Percentiles rank a stretch among this genome's conserved stretches.
Conservation (phyloP, 2,113 vertebrate species). For the Tringa solitaria region DNA sequence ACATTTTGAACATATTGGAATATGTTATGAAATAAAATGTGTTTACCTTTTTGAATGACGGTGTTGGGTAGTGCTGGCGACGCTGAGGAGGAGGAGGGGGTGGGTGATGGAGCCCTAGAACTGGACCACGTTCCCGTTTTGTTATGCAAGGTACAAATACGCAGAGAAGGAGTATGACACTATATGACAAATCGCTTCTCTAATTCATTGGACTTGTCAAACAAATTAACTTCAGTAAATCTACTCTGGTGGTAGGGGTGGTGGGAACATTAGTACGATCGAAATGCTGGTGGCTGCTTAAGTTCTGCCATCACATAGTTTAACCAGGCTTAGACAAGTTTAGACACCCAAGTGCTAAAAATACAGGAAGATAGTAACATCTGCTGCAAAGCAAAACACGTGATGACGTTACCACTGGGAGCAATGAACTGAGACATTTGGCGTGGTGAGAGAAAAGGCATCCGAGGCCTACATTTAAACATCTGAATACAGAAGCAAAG, state of each 20-base stretch:
- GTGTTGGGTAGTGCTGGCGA: constrained; percentile 58
- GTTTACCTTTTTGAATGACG: constrained; percentile 60
- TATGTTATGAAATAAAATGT: constrained; percentile 64
- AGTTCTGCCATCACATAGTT: constrained; percentile 37
- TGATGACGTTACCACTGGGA: not conserved
- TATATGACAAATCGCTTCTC: constrained; percentile 50
- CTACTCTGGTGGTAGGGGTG: not conserved
- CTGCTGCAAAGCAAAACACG: constrained; percentile 17
- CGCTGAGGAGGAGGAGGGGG: constrained; percentile 31
- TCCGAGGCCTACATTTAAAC: not conserved
- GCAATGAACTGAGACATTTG: constrained; percentile 8
- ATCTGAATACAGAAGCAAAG: not conserved
- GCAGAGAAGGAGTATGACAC: constrained; percentile 10
- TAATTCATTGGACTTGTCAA: constrained; percentile 58
- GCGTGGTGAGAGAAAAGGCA: not conserved
- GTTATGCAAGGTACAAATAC: constrained; percentile 36
- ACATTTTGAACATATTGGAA: constrained; percentile 61
- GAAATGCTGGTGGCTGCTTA: constrained; percentile 22
- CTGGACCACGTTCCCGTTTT: not conserved
- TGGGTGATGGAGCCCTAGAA: constrained; percentile 42
- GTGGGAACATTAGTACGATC: not conserved
- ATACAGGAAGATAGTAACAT: constrained; percentile 36
- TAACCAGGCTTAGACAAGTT: constrained; percentile 48
- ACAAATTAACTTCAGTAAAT: constrained; percentile 55
- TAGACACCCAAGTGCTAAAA: constrained; percentile 42